Conservation (phyloP, 2,797 vertebrate species). For the Monodelphis domestica region DNA sequence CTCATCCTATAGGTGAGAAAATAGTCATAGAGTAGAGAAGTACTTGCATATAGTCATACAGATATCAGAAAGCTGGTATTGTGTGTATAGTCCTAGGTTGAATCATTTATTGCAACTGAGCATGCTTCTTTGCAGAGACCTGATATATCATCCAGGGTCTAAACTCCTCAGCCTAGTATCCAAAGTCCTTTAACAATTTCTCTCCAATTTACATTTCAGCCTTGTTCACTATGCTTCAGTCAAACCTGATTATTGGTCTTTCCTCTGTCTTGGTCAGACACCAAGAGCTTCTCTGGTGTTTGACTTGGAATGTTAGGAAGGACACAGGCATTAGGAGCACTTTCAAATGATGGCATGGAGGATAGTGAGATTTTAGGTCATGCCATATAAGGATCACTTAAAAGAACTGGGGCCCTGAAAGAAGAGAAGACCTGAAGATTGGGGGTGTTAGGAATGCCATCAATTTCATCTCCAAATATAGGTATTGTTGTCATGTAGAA, state of each 20-base stretch:
- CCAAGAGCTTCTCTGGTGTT: background rate
- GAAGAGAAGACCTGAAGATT: background rate
- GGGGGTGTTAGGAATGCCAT: background rate
- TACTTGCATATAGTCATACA: no score
- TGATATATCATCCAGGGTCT: background rate
- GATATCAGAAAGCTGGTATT: no score
- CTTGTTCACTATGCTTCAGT: background rate
- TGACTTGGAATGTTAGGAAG: background rate
- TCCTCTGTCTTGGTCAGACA: background rate
- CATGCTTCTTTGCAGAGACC: background rate
- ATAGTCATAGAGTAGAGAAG: no score
- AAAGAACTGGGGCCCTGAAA: background rate
- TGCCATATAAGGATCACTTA: background rate
- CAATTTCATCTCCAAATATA: background rate
- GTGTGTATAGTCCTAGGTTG: background rate
- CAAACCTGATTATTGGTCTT: background rate
- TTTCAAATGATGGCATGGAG: background rate
- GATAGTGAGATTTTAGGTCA: background rate
- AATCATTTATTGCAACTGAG: background rate
- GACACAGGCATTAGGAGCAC: background rate
- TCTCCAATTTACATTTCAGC: background rate
- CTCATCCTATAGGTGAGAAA: no score
- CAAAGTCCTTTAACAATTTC: background rate
- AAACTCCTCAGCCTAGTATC: background rate
- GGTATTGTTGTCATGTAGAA: background rate